Evolutionary conservation across 2,888 invertebrate species (phyloP).

Genomic region (Rotaria magnacalcarata): DNA sequence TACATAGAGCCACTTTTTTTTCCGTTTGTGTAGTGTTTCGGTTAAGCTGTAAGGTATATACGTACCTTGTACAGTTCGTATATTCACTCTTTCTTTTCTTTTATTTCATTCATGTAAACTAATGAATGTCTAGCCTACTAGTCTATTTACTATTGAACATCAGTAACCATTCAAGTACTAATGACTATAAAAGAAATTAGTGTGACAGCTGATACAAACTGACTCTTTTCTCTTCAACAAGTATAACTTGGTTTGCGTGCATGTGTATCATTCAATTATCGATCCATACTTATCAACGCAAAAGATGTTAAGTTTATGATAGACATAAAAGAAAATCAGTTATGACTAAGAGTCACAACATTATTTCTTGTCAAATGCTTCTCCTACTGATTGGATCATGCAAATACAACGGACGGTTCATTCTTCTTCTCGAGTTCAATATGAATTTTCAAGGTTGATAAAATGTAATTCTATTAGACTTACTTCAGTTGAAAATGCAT

Average conservation of each 20-base stretch:
- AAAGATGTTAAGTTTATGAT: not conserved
- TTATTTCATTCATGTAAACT: not conserved
- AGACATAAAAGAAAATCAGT: not conserved
- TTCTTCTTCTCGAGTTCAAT: not conserved
- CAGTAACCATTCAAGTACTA: not conserved
- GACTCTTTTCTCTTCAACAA: not conserved
- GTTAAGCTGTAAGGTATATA: slow-evolving; percentile 10
- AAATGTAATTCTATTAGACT: slow-evolving; percentile 59
- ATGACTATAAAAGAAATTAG: not conserved
- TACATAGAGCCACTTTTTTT: not conserved
- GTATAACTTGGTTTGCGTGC: not conserved
- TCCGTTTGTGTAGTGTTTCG: not conserved
- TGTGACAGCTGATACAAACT: slow-evolving; percentile 15
- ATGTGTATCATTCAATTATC: slow-evolving; percentile 7
- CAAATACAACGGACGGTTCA: not conserved
- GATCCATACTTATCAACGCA: not conserved
- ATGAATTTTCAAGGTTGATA: not conserved
- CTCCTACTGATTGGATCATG: not conserved
- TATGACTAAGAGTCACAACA: not conserved
- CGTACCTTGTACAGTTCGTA: not conserved
- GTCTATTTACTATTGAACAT: not conserved
- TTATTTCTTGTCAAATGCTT: not conserved
- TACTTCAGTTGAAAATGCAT: slow-evolving; percentile 86
- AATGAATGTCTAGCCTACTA: not conserved
- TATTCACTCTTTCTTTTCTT: not conserved